These are phyloP conservation scores for Kryptopterus vitreolus DNA, from an alignment of 2,797 vertebrate genomes.

Conservation along the genomic window DNA sequence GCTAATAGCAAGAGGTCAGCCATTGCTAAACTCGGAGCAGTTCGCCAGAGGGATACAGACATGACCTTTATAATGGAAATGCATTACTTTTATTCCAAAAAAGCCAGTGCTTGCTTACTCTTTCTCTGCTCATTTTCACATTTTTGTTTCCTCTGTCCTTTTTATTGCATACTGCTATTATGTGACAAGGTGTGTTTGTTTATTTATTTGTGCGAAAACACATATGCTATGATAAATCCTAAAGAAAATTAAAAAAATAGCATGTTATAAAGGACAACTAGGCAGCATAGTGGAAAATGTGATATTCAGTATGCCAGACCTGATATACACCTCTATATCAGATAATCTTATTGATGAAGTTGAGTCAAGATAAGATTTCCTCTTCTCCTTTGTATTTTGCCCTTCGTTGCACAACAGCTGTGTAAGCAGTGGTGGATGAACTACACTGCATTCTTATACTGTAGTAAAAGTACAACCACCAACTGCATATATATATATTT, in stretches of 20 bases:
- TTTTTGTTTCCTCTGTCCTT: neutral
- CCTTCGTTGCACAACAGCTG: neutral
- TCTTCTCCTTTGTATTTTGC: neutral
- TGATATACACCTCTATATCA: neutral
- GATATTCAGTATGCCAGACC: neutral
- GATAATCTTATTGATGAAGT: neutral
- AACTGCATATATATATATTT: no score
- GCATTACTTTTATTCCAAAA: conserved; percentile 22
- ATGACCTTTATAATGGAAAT: conserved; percentile 43
- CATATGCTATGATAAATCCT: neutral
- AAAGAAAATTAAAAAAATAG: neutral
- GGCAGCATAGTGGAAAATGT: neutral
- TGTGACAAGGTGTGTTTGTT: neutral
- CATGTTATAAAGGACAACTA: neutral
- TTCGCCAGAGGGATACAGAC: conserved; percentile 41
- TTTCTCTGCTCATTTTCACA: neutral
- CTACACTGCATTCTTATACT: no score
- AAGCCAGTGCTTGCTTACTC: neutral
- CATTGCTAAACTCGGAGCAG: conserved; percentile 29
- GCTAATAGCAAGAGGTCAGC: conserved; percentile 39
- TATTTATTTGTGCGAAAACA: neutral
- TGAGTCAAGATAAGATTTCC: neutral
- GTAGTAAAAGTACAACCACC: no score
- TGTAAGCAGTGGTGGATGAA: no score
- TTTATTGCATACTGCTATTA: conserved; percentile 13